Conservation (phyloP, 2,797 vertebrate genomes). For the Danio choprae region DNA sequence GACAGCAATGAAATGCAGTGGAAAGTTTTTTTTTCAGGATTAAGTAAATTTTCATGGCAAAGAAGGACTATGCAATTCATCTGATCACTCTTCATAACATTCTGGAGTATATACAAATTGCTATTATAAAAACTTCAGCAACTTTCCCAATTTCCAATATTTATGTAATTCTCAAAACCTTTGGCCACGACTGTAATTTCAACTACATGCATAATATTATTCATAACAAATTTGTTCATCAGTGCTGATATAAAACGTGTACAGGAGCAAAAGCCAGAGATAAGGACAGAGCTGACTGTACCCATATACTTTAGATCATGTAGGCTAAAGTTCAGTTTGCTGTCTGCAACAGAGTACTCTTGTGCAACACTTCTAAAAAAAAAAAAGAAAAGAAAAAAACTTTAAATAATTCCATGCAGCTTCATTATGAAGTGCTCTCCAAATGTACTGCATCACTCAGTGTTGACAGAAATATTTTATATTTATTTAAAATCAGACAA, state of each 20-base stretch:
- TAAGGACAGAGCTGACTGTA: neutral
- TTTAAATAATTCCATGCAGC: neutral
- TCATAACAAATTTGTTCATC: neutral
- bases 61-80: too few species aligned
- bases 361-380: slow-evolving; percentile 1
- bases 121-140: too few species aligned
- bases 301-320: neutral
- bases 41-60: too few species aligned
- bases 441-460: neutral
- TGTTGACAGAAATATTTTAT: neutral
- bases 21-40: too few species aligned
- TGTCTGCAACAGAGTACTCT: neutral
- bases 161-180: too few species aligned
- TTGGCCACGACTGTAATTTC: too few species aligned
- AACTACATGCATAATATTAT: neutral
- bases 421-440: neutral
- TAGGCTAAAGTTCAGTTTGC: slow-evolving; percentile 26
- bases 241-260: neutral
- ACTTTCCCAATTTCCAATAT: too few species aligned
- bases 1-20: too few species aligned
- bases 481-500: neutral
- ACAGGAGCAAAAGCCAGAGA: neutral
- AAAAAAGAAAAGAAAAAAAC: neutral
- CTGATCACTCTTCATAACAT: too few species aligned
- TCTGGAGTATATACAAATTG: too few species aligned